Conservation (phyloP, 2,113 vertebrate species). For the Trichechus manatus region DNA sequence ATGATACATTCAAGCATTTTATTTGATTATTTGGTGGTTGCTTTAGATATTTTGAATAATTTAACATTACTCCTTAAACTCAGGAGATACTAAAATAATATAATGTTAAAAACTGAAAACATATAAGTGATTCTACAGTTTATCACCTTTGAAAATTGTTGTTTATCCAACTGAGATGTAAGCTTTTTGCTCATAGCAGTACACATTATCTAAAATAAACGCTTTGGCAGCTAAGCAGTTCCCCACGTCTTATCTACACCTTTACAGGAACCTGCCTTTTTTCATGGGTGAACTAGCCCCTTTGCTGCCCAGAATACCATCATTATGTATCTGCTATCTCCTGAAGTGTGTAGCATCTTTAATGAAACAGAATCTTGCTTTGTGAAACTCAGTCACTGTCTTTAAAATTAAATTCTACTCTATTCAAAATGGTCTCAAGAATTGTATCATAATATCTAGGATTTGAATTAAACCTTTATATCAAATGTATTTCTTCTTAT, state of each 20-base stretch:
- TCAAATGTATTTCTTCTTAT: not conserved
- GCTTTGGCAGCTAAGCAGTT: not conserved
- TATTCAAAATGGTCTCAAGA: not conserved
- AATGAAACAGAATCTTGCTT: not conserved
- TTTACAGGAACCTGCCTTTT: not conserved
- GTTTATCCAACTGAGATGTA: not conserved
- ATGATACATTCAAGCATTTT: not conserved
- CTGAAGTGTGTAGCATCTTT: not conserved
- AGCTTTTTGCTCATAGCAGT: not conserved
- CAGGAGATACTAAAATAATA: not conserved
- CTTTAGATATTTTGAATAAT: conserved; percentile 22
- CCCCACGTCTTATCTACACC: not conserved
- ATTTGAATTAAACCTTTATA: not conserved
- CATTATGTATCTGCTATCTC: not conserved
- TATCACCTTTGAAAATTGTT: not conserved
- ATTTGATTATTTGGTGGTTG: not conserved
- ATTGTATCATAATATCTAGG: not conserved
- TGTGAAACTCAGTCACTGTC: not conserved
- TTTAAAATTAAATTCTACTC: not conserved
- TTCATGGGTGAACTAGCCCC: not conserved
- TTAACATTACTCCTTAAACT: not conserved
- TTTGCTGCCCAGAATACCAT: not conserved
- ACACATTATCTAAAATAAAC: not conserved
- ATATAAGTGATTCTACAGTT: not conserved
- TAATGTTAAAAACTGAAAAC: not conserved